Evolutionary conservation across 2,888 invertebrate species (phyloP), one percentile per base, ranked within the genome.

Genomic region (Nymphalis polychloros): DNA sequence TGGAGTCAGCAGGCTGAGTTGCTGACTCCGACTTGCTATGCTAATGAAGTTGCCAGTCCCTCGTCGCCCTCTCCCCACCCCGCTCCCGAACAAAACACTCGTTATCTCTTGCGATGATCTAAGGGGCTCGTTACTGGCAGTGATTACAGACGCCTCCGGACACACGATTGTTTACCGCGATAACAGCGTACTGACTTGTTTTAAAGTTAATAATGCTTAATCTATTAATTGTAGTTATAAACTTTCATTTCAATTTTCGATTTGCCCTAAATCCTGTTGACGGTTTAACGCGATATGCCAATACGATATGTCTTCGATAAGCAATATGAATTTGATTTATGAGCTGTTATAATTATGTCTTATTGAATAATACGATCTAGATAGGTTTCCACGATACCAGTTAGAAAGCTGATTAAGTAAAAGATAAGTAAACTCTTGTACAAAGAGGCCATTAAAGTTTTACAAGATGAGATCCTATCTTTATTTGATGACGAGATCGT

Each of bases 41-140:
- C 80, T 86, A 88, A 88, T 88, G 86, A 84, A 83, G 82, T 81
- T 79, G 79, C 77, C 68, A 67, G 78, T 79, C 76, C 82, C 80
- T 77, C 69, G 76, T 67, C 75, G 73, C 71, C 73, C 76, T 70
- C 6, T 64, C 72, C 77, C 73, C 69, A 70, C 77, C 65, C 61
- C 23, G 68, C 71, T 70, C 64, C 70, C 74, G 72, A 75, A 77
- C 79, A 77, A 81, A 86, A 85, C 83, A 84, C 77, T 81, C 79
- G 81, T 85, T 88, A 89, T 90, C 89, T 81, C 72, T 59, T 70
- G 77, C 81, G 82, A 84, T 85, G 84, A 89, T 89, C 89, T 87
- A 81, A 81, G 84, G 85, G 83, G 77, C 77, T 74, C 74, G 75
- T 76, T 73, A 76, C 77, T 75, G 77, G 77, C 78, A 75, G 80